phyloP scores from a whole-genome alignment of 2,113 vertebrate genomes.

The Ifrita kowaldi region DNA sequence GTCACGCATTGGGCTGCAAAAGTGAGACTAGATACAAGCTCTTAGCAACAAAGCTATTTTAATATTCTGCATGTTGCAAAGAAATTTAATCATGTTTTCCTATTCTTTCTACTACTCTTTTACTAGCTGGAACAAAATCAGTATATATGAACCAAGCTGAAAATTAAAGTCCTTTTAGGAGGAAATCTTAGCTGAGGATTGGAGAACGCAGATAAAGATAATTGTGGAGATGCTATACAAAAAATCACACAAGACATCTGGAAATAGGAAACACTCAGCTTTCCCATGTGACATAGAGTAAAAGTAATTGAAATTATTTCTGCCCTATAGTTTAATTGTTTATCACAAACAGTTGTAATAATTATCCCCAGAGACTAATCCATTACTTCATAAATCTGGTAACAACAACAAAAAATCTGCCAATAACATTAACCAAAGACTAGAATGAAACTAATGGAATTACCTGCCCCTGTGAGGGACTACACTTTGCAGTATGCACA shows the following conservation, averaged over 20 bases:
- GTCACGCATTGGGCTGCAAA: not conserved
- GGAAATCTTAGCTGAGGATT: not conserved
- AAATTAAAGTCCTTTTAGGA: not conserved
- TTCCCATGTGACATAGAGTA: not conserved
- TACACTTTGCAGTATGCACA: not conserved
- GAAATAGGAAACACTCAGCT: not conserved
- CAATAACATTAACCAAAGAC: not conserved
- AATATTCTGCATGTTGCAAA: not conserved
- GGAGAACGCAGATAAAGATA: not conserved
- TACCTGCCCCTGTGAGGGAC: not conserved
- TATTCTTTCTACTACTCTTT: not conserved
- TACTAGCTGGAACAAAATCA: not conserved
- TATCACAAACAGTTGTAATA: not conserved
- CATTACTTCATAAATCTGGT: not conserved
- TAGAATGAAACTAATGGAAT: not conserved
- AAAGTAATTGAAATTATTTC: not conserved
- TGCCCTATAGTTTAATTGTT: not conserved
- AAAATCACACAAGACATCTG: not conserved
- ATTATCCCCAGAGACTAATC: not conserved
- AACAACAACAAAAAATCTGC: not conserved
- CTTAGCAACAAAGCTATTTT: not conserved
- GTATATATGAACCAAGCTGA: rapidly evolving
- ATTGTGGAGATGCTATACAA: not conserved
- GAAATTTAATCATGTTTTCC: not conserved
- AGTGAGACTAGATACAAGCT: not conserved